These are phyloP conservation scores for Columba livia DNA, from an alignment of 2,113 vertebrate genomes.

Conservation along the genomic window DNA sequence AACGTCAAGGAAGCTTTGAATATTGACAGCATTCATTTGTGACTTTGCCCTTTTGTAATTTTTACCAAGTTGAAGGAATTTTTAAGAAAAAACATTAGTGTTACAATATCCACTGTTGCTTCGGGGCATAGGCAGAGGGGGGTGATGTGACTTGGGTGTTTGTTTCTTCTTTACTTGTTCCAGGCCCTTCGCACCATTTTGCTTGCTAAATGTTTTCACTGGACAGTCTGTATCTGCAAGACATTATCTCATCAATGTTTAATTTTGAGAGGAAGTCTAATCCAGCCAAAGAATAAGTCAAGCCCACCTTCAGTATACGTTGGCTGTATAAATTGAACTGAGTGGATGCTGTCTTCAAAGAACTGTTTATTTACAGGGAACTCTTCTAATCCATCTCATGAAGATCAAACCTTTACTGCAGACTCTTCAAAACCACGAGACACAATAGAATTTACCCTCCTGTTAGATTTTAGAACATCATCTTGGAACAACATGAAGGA, in stretches of 20 bases:
- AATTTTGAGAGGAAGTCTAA: background rate
- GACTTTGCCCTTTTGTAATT: background rate
- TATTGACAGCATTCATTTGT: background rate
- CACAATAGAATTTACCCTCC: background rate
- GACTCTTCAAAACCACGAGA: background rate
- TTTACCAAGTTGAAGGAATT: background rate
- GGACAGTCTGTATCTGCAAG: background rate
- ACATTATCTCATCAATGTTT: background rate
- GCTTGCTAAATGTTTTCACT: background rate
- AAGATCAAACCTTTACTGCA: background rate
- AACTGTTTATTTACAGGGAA: slow-evolving; percentile 41
- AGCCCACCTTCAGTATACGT: background rate
- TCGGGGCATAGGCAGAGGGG: rapidly evolving
- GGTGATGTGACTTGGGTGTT: background rate
- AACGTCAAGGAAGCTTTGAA: background rate
- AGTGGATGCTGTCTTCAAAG: background rate
- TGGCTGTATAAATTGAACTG: background rate
- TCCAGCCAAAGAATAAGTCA: background rate
- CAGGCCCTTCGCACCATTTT: background rate
- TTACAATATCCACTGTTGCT: background rate
- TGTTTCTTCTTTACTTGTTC: background rate
- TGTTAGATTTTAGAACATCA: background rate
- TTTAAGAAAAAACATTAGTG: background rate
- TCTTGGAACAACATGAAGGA: background rate
- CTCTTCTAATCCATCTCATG: background rate